Evolutionary conservation across 2,113 vertebrate genomes (phyloP).

Genomic region (Notiomystis cincta): DNA sequence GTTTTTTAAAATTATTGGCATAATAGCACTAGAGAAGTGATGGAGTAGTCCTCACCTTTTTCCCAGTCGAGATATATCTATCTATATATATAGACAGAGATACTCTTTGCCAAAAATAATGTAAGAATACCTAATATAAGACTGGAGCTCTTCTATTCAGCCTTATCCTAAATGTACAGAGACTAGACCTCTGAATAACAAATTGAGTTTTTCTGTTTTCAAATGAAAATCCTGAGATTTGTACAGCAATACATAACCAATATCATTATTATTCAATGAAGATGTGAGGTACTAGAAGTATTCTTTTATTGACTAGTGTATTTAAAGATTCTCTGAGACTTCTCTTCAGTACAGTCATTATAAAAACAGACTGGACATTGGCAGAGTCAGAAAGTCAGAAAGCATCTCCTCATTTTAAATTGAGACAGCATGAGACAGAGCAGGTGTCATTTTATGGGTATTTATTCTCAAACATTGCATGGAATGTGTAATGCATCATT

Average conservation of each 20-base stretch:
- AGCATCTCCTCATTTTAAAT: not conserved
- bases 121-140: not conserved
- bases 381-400: not conserved
- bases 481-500: not conserved
- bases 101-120: not conserved
- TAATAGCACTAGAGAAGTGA: not conserved
- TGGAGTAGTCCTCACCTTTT: not conserved
- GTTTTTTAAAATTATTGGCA: not conserved
- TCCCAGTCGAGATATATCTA: not conserved
- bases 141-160: not conserved
- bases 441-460: not conserved
- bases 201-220: not conserved
- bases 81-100: not conserved
- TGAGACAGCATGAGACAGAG: not conserved
- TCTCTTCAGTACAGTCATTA: not conserved
- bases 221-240: not conserved
- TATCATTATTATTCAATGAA: not conserved
- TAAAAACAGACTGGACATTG: not conserved
- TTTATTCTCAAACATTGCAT: not conserved
- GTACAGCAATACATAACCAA: not conserved
- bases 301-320: not conserved
- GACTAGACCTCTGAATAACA: not conserved
- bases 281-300: not conserved
- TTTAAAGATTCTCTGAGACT: not conserved
- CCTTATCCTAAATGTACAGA: not conserved